Evolutionary conservation across 2,888 invertebrate genomes (phyloP).

Genomic region (Rhogogaster chlorosoma): DNA sequence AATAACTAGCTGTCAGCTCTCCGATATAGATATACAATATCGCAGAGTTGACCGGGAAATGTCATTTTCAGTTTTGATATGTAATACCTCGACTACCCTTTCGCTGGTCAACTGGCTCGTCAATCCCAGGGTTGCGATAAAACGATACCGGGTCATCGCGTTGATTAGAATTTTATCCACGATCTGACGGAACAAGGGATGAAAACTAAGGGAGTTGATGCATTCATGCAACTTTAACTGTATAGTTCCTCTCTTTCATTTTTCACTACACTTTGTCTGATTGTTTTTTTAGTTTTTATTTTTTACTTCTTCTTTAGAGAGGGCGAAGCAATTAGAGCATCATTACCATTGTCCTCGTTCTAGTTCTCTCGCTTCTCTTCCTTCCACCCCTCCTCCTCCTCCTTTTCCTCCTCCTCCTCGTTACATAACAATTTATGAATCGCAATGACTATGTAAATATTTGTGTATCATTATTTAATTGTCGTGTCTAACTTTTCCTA

Average conservation of each 20-base stretch:
- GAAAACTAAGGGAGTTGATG: background rate
- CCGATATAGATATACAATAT: constrained; percentile 2
- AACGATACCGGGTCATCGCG: constrained; percentile 24
- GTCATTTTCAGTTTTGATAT: constrained; percentile 30
- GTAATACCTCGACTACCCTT: constrained; percentile 8
- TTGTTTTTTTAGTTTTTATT: background rate
- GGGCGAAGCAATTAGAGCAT: background rate
- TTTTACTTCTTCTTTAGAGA: background rate
- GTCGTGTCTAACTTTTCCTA: background rate
- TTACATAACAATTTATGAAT: background rate
- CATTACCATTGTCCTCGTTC: constrained; percentile 4
- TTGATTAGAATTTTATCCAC: constrained; percentile 30
- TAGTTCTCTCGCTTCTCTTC: background rate
- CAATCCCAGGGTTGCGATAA: constrained; percentile 25
- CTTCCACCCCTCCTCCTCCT: background rate
- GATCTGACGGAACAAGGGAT: constrained; percentile 30
- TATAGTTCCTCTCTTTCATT: background rate
- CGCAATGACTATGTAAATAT: background rate
- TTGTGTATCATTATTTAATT: background rate
- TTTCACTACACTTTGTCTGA: constrained; percentile 3
- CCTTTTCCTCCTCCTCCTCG: background rate
- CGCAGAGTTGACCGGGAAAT: background rate
- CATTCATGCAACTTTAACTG: background rate
- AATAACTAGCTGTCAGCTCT: constrained; percentile 11
- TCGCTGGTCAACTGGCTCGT: constrained; percentile 23